phyloP scores from a whole-genome alignment of 2,888 invertebrate species.

The Polietes domitor region DNA sequence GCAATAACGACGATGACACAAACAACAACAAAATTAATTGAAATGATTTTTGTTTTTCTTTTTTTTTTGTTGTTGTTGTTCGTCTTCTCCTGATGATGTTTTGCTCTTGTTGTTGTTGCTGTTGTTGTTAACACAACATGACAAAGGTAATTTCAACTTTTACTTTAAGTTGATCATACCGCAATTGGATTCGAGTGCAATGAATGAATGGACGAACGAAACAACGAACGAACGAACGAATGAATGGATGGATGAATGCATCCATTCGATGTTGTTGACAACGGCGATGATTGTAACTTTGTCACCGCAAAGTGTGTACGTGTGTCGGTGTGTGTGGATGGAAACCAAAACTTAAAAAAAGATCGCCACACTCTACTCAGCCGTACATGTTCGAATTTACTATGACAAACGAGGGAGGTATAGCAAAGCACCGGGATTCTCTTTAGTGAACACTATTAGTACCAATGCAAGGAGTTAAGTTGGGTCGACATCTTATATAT shows the following conservation, averaged over 20 bases:
- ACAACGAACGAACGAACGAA: conserved; percentile 39
- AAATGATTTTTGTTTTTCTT: conserved; percentile 59
- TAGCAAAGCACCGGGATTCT: conserved; percentile 43
- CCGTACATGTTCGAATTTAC: background rate
- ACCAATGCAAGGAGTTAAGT: background rate
- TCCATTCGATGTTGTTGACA: conserved; percentile 40
- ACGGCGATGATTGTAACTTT: conserved; percentile 49
- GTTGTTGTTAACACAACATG: conserved; percentile 67
- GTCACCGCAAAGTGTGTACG: conserved; percentile 57
- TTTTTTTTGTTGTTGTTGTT: conserved; percentile 64
- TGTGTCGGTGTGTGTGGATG: conserved; percentile 39
- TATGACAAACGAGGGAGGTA: background rate
- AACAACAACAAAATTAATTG: conserved; percentile 56
- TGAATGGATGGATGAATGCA: conserved; percentile 23
- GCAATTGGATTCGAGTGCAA: conserved; percentile 66
- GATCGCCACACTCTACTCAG: conserved; percentile 46
- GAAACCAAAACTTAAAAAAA: conserved; percentile 35
- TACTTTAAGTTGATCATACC: conserved; percentile 67
- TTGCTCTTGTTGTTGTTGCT: conserved; percentile 60
- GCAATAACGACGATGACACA: background rate
- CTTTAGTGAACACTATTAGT: too few species aligned
- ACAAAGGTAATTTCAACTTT: conserved; percentile 71
- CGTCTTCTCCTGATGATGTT: conserved; percentile 56
- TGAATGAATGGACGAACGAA: conserved; percentile 61
- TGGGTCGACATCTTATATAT: too few species aligned